Evolutionary conservation across 2,888 invertebrate genomes (phyloP), one percentile per base, ranked within the genome.

Genomic region (Ormyrus thymus): DNA sequence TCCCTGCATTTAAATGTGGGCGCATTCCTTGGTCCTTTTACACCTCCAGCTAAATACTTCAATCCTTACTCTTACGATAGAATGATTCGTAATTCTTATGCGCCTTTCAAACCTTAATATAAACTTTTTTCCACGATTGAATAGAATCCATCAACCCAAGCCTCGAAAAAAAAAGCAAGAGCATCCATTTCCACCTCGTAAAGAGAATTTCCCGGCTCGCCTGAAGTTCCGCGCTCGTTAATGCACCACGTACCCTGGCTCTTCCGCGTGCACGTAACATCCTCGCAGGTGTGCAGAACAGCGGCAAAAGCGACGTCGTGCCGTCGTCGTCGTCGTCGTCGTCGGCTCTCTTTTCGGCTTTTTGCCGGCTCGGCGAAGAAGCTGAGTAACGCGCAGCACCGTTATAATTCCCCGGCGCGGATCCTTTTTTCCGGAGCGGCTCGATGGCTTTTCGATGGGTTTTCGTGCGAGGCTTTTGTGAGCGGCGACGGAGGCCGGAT

Each of bases 201-300:
- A 7, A n/a, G 45, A 13, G 50, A 29, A 29, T 55, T 13, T 1
- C 29, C 7, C 13, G 45, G 11, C 13, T 10, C 77, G 70, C 29
- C 72, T 48, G 66, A 77, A 77, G 72, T 77, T 66, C 77, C 72
- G 77, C 58, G 58, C 68, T 68, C 75, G 65, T 73, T 73, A 73
- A 73, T 65, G 73, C 73, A 61, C 61, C 6, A 48, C 45, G 6
- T 29, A 11, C 2, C 10, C 15, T 10, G 48, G 15, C 72, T 59
- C 69, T 64, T 45, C 62, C 65, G 59, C 59, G 53, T 8, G 59
- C 46, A 61, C 3, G 1, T 61, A 71, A 66, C 58, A 70, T 50
- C 29, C 29, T 29, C 1, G 51, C 56, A 69, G 53, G 11, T 55
- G 56, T 11, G 29, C 43, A 6, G 10, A 55, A 8, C 3, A 5